Evolutionary conservation across 2,888 invertebrate genomes (phyloP).

Genomic region (Hypsopygia costalis): DNA sequence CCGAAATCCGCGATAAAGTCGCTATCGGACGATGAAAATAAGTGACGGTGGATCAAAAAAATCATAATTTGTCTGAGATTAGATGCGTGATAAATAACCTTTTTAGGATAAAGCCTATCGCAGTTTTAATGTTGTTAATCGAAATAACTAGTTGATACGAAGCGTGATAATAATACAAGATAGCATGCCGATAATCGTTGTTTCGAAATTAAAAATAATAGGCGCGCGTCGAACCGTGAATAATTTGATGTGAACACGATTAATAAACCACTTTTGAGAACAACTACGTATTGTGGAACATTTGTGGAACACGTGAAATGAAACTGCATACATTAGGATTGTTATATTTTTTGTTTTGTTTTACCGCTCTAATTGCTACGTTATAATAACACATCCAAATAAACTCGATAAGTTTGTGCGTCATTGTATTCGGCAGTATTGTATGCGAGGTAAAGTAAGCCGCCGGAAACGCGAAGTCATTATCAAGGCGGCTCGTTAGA

Average conservation of each 20-base stretch:
- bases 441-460: conserved; percentile 33
- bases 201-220: conserved; percentile 53
- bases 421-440: conserved; percentile 47
- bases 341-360: too few species aligned
- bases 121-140: conserved; percentile 44
- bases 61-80: conserved; percentile 41
- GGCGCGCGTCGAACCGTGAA: conserved; percentile 40
- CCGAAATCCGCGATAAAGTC: conserved; percentile 54
- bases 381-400: conserved; percentile 45
- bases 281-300: conserved; percentile 16
- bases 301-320: conserved; percentile 20
- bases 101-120: conserved; percentile 39
- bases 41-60: conserved; percentile 50
- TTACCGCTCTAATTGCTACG: conserved; percentile 56
- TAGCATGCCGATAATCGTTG: conserved; percentile 35
- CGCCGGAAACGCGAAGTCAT: conserved; percentile 57
- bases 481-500: conserved; percentile 51
- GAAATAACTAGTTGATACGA: conserved; percentile 39
- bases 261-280: conserved; percentile 38
- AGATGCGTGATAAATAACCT: conserved; percentile 37
- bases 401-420: conserved; percentile 43
- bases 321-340: conserved; percentile 43
- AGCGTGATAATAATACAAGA: conserved; percentile 36
- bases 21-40: conserved; percentile 46
- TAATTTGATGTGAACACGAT: conserved; percentile 47